Conservation (phyloP, 1,140 invertebrate genomes). For the Drosophila rhopaloa region DNA sequence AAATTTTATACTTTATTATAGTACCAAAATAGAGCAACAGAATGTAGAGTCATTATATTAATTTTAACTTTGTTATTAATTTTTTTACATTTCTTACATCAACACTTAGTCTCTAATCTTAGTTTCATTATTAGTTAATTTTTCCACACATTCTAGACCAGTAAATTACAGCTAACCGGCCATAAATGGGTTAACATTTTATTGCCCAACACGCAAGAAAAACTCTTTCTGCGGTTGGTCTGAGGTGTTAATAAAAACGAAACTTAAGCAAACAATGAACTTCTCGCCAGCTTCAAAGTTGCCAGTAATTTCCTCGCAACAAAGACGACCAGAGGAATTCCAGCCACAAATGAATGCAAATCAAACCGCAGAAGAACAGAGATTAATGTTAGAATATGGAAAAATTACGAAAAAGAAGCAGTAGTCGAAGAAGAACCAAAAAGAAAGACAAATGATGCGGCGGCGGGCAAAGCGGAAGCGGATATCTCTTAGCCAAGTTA, state of each 20-base stretch:
- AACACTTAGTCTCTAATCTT: neutral
- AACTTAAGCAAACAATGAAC: constrained; percentile 29
- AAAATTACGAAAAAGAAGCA: constrained; percentile 4
- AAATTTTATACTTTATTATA: no score
- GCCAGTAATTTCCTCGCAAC: constrained; percentile 17
- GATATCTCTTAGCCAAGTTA: constrained; percentile 75
- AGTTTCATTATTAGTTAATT: neutral
- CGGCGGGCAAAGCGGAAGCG: constrained; percentile 60
- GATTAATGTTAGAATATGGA: constrained; percentile 39
- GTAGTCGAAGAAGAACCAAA: constrained; percentile 17
- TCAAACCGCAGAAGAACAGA: constrained; percentile 35
- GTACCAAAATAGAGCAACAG: no score
- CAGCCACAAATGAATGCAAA: constrained; percentile 26
- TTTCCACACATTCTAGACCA: neutral
- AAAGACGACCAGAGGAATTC: neutral
- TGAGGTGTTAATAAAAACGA: constrained; percentile 27
- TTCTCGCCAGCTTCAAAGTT: constrained; percentile 5
- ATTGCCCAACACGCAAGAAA: neutral
- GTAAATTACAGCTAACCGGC: neutral
- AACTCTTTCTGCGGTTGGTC: constrained; percentile 17
- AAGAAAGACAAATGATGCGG: constrained; percentile 59
- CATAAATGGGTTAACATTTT: constrained; percentile 15
- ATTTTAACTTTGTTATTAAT: neutral
- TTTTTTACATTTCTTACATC: no score
- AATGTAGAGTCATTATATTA: no score